A percentile compares a stretch with the other conserved stretches of the same genome.
Evolutionary conservation across 2,113 vertebrate genomes (phyloP).

Genomic region (Macroglossus sobrinus): DNA sequence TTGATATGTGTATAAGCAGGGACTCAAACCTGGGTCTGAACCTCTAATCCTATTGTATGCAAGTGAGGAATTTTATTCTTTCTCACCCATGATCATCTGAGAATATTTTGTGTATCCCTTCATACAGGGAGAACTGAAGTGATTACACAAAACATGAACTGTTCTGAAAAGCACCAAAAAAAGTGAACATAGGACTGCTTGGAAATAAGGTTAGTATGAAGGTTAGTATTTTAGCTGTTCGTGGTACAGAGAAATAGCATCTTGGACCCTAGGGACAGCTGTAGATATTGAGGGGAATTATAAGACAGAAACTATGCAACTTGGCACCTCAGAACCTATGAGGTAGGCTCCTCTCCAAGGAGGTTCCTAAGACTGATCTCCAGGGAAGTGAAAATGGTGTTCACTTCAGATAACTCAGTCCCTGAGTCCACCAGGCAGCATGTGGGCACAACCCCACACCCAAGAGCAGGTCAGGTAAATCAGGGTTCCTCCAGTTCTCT

Average conservation of each 20-base stretch:
- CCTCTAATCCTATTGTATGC: not conserved
- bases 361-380: not conserved
- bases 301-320: not conserved
- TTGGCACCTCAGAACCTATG: not conserved
- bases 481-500: constrained; percentile 8
- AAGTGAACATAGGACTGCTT: not conserved
- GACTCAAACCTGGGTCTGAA: not conserved
- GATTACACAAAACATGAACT: not conserved
- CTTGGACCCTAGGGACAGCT: not conserved
- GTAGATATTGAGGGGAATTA: not conserved
- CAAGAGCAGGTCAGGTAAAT: not conserved
- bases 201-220: not conserved
- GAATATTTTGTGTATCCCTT: not conserved
- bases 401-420: not conserved
- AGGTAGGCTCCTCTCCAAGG: not conserved
- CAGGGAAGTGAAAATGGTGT: not conserved
- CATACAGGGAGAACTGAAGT: not conserved
- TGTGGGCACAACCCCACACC: not conserved
- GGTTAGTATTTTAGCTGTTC: not conserved
- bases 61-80: not conserved
- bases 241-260: not conserved
- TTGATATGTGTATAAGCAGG: not conserved
- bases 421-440: not conserved
- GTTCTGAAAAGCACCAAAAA: not conserved
- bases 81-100: not conserved